phyloP scores from a whole-genome alignment of 1,140 invertebrate species.

The Tyrophagus putrescentiae region DNA sequence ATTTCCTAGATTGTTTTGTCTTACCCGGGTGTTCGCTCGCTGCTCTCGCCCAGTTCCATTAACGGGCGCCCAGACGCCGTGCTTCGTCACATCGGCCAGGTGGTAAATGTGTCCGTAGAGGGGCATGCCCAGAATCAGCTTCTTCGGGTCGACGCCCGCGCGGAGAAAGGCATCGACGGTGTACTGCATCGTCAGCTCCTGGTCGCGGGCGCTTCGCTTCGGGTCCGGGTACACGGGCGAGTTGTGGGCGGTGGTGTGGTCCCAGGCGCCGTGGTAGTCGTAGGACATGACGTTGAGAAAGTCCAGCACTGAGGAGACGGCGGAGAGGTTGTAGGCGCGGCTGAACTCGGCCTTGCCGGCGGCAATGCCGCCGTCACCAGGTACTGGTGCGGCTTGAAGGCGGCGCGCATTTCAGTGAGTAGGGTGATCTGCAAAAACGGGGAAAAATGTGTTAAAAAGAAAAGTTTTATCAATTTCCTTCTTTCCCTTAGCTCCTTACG shows the following conservation, averaged over 20 bases:
- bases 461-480: no score
- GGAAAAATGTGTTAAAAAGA: no score
- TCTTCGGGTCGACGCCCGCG: slow-evolving; percentile 61
- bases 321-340: slow-evolving; percentile 55
- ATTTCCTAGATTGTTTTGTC: slow-evolving; percentile 25
- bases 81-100: slow-evolving; percentile 45
- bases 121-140: slow-evolving; percentile 58
- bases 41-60: background rate
- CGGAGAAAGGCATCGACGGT: slow-evolving; percentile 61
- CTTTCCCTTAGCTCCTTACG: no score
- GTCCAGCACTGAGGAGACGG: slow-evolving; percentile 49
- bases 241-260: slow-evolving; percentile 40
- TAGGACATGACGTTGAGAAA: slow-evolving; percentile 65
- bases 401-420: slow-evolving; percentile 11
- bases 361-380: slow-evolving; percentile 42
- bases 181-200: slow-evolving; percentile 45
- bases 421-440: no score
- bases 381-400: slow-evolving; percentile 38
- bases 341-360: slow-evolving; percentile 39
- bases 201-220: slow-evolving; percentile 39
- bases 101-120: slow-evolving; percentile 51
- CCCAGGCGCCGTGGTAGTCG: slow-evolving; percentile 71
- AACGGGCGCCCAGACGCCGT: slow-evolving; percentile 38
- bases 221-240: slow-evolving; percentile 33
- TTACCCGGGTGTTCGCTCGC: slow-evolving; percentile 39